Percentiles rank a stretch among this genome's conserved stretches.
phyloP scores from a whole-genome alignment of 2,113 vertebrate genomes.

The Seriola rivoliana region DNA sequence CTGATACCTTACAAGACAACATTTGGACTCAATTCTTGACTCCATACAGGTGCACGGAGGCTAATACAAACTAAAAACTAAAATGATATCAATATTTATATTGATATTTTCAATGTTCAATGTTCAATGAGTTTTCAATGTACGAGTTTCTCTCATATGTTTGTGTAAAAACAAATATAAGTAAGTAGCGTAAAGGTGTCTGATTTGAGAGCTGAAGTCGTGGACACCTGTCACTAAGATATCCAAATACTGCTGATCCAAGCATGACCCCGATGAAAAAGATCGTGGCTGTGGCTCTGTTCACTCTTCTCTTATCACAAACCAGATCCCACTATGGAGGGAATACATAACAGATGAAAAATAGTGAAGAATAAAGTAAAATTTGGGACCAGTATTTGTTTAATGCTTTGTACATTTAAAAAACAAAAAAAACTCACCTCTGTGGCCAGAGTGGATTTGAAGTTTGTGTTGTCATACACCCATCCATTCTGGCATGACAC shows the following conservation, averaged over 20 bases:
- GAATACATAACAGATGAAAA: background rate
- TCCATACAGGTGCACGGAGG: background rate
- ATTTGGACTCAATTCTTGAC: background rate
- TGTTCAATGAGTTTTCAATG: background rate
- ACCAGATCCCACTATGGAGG: conserved; percentile 72
- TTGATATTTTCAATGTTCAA: background rate
- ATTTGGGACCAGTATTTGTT: background rate
- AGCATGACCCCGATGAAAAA: conserved; percentile 89
- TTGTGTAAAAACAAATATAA: background rate
- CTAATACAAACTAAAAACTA: background rate
- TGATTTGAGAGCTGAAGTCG: background rate
- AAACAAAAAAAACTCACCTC: conserved; percentile 81
- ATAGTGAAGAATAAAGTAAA: background rate
- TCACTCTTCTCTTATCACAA: conserved; percentile 72
- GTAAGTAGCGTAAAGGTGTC: background rate
- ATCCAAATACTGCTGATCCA: conserved; percentile 87
- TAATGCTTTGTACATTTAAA: background rate
- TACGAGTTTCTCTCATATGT: background rate
- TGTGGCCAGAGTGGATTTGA: conserved; percentile 89
- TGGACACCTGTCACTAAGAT: conserved; percentile 89
- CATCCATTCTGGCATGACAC: conserved; percentile 88
- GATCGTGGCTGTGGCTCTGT: conserved; percentile 85
- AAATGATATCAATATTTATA: background rate
- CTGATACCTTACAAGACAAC: background rate
- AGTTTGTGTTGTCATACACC: conserved; percentile 87